phyloP scores from a whole-genome alignment of 1,140 invertebrate genomes.

The Drosophila oshimai region DNA sequence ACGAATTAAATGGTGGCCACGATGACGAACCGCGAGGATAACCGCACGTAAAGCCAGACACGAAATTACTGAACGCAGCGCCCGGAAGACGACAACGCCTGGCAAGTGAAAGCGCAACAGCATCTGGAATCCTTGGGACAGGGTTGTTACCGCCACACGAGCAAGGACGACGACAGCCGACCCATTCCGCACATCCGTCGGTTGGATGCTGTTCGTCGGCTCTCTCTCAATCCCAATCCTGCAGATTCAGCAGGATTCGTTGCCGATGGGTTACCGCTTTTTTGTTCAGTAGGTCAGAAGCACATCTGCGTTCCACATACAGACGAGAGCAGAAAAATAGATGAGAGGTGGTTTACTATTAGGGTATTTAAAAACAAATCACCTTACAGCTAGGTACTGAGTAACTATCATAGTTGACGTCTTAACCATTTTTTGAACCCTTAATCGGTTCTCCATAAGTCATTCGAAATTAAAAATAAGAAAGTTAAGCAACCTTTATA shows the following conservation, averaged over 20 bases:
- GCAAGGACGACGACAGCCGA: background rate
- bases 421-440: no score
- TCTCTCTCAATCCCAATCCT: background rate
- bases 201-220: conserved; percentile 42
- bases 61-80: conserved; percentile 67
- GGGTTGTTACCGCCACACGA: conserved; percentile 38
- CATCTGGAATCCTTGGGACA: conserved; percentile 38
- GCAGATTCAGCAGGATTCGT: conserved; percentile 54
- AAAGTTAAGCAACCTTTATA: no score
- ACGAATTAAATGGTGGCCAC: background rate
- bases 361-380: no score
- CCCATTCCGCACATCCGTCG: conserved; percentile 10
- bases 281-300: conserved; percentile 77
- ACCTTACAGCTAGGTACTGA: no score
- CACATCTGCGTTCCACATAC: conserved; percentile 15
- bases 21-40: conserved; percentile 20
- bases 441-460: no score
- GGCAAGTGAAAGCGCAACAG: conserved; percentile 62
- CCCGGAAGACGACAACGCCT: conserved; percentile 46
- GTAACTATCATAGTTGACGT: no score
- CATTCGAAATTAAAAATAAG: no score
- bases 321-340: background rate
- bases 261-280: conserved; percentile 25
- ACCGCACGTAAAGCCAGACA: conserved; percentile 75
- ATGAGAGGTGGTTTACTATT: background rate